Percentiles rank a stretch among this genome's conserved stretches.
These are phyloP conservation scores for Hemibagrus wyckioides DNA, from an alignment of 2,113 vertebrate species.

Conservation along the genomic window DNA sequence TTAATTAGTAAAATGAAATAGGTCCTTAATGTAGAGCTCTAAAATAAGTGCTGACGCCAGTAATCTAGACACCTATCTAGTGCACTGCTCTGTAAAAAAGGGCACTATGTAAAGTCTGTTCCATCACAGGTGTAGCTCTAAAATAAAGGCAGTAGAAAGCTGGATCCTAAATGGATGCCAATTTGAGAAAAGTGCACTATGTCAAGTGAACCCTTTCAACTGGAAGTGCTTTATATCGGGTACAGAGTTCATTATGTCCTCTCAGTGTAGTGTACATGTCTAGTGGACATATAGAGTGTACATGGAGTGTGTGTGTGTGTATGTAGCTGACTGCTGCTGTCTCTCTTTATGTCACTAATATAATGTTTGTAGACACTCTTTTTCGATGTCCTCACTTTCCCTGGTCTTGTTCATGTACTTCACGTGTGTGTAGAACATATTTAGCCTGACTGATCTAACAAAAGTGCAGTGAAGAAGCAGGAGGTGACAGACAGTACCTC, in stretches of 20 bases:
- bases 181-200: not conserved
- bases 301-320: too few relatives aligned
- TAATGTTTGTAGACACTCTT: too few relatives aligned
- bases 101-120: too few relatives aligned
- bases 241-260: not conserved
- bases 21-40: not conserved
- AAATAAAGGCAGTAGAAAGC: not conserved
- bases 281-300: too few relatives aligned
- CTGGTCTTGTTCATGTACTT: too few relatives aligned
- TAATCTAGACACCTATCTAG: not conserved
- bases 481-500: too few relatives aligned
- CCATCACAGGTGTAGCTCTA: not conserved
- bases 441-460: too few relatives aligned
- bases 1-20: not conserved
- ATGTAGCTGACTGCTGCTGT: too few relatives aligned
- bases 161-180: not conserved
- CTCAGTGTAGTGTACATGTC: not conserved
- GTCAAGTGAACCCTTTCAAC: not conserved
- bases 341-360: too few relatives aligned
- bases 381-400: too few relatives aligned
- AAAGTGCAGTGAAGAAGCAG: too few relatives aligned
- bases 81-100: not conserved
- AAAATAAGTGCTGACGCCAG: not conserved
- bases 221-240: not conserved
- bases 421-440: too few relatives aligned